Percentiles rank a stretch among this genome's conserved stretches.
These are phyloP conservation scores for Osmerus eperlanus DNA, from an alignment of 2,113 vertebrate species.

Conservation along the genomic window DNA sequence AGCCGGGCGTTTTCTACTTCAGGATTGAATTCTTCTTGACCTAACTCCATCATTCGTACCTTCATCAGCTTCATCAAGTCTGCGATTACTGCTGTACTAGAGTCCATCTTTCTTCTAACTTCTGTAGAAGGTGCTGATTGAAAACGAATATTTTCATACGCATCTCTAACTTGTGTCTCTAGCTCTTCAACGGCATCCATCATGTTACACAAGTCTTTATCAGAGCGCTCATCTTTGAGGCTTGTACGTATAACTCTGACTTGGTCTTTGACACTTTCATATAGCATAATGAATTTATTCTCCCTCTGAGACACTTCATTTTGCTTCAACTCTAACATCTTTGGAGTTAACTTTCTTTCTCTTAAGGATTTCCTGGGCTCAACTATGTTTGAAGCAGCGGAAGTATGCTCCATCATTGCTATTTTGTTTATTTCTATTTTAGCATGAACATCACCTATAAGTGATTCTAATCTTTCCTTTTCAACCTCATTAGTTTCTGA, in stretches of 20 bases:
- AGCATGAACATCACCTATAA: too few species aligned
- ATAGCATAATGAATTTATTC: constrained; percentile 9
- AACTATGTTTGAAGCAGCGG: not conserved
- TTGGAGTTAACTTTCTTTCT: constrained; percentile 4
- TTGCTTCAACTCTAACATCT: constrained; percentile 13
- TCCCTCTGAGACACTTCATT: constrained; percentile 8
- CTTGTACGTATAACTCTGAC: not conserved
- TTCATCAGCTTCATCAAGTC: not conserved
- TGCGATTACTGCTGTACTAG: not conserved
- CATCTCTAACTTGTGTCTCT: constrained; percentile 5
- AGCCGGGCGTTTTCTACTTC: not conserved
- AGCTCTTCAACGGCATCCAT: constrained; percentile 20
- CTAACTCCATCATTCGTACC: not conserved
- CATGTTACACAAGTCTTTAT: constrained; percentile 10
- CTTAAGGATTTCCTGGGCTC: constrained; percentile 1
- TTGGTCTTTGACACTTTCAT: constrained; percentile 8
- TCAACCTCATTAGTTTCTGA: too few species aligned
- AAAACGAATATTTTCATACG: constrained; percentile 11
- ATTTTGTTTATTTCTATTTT: too few species aligned
- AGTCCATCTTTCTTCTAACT: constrained; percentile 19
- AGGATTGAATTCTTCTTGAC: not conserved
- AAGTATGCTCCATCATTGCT: too few species aligned
- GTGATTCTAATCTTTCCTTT: too few species aligned
- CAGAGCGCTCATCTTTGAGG: constrained; percentile 18
- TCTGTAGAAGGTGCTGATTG: constrained; percentile 15